A percentile compares a stretch with the other conserved stretches of the same genome.
These are phyloP conservation scores for Leucophenga maculata DNA, from an alignment of 2,888 invertebrate species.

Conservation along the genomic window DNA sequence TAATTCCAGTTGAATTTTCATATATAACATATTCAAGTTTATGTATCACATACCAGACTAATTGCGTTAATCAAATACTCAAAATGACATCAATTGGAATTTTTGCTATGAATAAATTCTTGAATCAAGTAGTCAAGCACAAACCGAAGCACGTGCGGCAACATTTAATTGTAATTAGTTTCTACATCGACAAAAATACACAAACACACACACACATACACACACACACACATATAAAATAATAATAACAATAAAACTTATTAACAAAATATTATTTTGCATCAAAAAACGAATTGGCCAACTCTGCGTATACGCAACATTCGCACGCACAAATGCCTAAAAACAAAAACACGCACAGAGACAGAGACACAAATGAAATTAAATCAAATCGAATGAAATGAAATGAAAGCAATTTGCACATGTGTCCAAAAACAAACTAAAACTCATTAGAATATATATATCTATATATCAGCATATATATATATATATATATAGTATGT, in stretches of 20 bases:
- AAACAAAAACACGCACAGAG: conserved; percentile 31
- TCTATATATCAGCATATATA: neutral
- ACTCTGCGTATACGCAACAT: conserved; percentile 41
- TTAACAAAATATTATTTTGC: neutral
- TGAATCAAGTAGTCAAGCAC: too few species aligned
- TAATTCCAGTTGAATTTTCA: too few species aligned
- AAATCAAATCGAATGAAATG: neutral
- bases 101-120: neutral
- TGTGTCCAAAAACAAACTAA: conserved; percentile 33
- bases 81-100: too few species aligned
- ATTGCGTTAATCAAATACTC: too few species aligned
- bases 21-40: too few species aligned
- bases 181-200: neutral
- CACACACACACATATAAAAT: neutral
- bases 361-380: too few species aligned
- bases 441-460: conserved; percentile 31
- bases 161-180: conserved; percentile 10
- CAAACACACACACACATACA: neutral
- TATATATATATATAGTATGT: neutral
- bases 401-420: neutral
- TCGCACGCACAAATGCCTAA: conserved; percentile 31
- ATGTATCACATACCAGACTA: too few species aligned
- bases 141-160: neutral
- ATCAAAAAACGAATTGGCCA: conserved; percentile 10
- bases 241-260: neutral